phyloP scores from a whole-genome alignment of 2,113 vertebrate species.

The Dicaeum eximium region DNA sequence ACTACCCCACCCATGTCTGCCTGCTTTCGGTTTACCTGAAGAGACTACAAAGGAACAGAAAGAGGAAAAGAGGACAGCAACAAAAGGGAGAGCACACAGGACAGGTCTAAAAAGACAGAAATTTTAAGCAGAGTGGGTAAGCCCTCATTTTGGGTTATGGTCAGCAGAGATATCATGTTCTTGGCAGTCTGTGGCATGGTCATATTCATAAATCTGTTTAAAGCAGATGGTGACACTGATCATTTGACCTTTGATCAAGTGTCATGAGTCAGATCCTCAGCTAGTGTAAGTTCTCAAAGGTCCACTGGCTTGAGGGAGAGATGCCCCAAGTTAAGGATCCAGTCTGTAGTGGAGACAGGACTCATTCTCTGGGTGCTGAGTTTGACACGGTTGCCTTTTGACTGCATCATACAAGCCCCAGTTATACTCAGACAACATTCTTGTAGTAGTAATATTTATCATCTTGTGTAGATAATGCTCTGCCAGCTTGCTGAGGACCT shows the following conservation, averaged over 20 bases:
- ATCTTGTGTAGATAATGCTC: neutral
- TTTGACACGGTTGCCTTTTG: neutral
- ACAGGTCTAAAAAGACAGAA: neutral
- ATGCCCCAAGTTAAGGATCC: neutral
- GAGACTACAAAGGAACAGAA: slow-evolving; percentile 26
- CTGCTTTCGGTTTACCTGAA: slow-evolving; percentile 33
- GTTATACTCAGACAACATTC: neutral
- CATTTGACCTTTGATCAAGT: neutral
- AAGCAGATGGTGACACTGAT: neutral
- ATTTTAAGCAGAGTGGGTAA: neutral
- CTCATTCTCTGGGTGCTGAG: neutral
- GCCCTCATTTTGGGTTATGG: neutral
- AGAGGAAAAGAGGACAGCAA: neutral
- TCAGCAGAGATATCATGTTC: neutral
- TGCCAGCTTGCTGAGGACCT: neutral
- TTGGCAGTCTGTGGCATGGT: neutral
- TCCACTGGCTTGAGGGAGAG: neutral
- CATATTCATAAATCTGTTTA: neutral
- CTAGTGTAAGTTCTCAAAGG: neutral
- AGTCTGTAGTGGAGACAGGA: neutral
- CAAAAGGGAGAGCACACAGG: neutral
- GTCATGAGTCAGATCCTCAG: neutral
- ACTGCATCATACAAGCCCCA: neutral
- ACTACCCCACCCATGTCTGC: slow-evolving; percentile 47
- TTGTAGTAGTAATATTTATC: neutral